Conservation (phyloP, 30 jellyfish, hydroid and myxozoan genomes). For the Catostylus mosaicus region DNA sequence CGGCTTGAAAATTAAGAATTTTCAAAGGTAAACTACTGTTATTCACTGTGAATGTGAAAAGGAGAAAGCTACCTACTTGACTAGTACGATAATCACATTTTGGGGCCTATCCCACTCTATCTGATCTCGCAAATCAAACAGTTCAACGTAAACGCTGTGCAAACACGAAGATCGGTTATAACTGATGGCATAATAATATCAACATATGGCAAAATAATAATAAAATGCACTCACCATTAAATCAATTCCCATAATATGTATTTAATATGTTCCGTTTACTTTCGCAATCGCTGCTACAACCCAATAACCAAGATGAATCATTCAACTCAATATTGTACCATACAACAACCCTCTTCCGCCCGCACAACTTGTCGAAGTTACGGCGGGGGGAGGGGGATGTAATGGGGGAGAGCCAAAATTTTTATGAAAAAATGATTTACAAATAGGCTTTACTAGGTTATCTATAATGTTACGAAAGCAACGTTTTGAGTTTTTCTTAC, state of each 20-base stretch:
- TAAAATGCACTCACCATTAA: background rate
- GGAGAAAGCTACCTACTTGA: no score
- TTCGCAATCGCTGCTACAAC: background rate
- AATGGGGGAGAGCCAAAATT: no score
- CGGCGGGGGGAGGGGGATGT: background rate
- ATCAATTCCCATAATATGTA: background rate
- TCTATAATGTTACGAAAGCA: no score
- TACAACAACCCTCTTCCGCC: slow-evolving; percentile 23
- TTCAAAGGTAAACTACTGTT: no score
- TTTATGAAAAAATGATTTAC: no score
- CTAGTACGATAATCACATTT: no score
- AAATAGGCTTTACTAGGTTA: no score
- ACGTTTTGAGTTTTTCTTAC: no score
- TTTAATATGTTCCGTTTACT: background rate
- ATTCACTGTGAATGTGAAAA: no score
- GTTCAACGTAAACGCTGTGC: background rate
- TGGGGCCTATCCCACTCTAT: slow-evolving; percentile 10
- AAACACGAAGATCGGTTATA: background rate
- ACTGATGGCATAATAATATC: background rate
- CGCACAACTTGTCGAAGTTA: background rate
- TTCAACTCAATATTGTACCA: background rate
- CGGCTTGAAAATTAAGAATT: no score
- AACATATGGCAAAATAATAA: background rate
- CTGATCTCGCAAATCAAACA: background rate
- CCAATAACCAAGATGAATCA: background rate